Percentiles rank a stretch among this genome's conserved stretches.
Conservation (phyloP, 2,797 vertebrate species). For the Onychomys torridus region DNA sequence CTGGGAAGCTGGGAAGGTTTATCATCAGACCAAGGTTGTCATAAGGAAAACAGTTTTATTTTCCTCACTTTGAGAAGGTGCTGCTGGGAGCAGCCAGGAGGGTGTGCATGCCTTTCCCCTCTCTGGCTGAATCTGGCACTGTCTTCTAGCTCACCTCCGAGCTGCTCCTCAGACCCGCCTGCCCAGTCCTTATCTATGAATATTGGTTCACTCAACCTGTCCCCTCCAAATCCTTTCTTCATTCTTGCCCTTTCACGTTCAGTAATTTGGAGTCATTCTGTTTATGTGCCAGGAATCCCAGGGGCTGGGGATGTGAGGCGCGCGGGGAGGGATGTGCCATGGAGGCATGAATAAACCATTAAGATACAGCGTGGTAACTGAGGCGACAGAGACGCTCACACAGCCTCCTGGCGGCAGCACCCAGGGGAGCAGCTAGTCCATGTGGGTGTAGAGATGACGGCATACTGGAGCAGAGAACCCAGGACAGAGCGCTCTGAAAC, state of each 20-base stretch:
- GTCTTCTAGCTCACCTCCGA: neutral
- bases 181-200: neutral
- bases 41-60: constrained; percentile 63
- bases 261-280: neutral
- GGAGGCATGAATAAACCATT: neutral
- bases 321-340: accelerated
- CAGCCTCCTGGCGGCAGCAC: neutral
- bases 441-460: neutral
- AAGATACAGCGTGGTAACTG: neutral
- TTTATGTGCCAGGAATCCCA: neutral
- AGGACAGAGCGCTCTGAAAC: accelerated
- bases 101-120: neutral
- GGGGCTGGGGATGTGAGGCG: neutral
- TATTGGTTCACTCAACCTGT: neutral
- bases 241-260: neutral
- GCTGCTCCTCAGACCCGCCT: neutral
- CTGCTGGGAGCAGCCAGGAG: neutral
- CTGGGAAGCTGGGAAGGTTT: constrained; percentile 42
- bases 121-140: neutral
- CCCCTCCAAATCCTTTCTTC: neutral
- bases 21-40: constrained; percentile 43
- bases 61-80: constrained; percentile 58
- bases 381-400: neutral
- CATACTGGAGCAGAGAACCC: neutral
- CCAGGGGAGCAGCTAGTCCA: neutral